These are phyloP conservation scores for Lucilia cuprina DNA, from an alignment of 1,140 invertebrate species.

Conservation along the genomic window DNA sequence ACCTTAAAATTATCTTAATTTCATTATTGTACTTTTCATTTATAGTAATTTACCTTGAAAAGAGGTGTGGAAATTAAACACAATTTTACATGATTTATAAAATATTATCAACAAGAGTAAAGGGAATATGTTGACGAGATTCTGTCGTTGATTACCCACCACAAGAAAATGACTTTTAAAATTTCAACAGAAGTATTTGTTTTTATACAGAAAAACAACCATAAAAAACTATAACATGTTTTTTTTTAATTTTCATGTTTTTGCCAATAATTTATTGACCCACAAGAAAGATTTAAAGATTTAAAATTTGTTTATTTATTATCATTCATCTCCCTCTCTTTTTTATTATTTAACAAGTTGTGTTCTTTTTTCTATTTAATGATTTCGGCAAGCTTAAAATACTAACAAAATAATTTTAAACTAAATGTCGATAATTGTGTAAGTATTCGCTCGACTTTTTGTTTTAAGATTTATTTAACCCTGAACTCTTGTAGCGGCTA, in stretches of 20 bases:
- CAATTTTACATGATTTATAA: too few relatives aligned
- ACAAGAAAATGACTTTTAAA: background rate
- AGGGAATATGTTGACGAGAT: too few relatives aligned
- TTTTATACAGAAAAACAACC: background rate
- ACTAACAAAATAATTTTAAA: background rate
- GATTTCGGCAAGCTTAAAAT: background rate
- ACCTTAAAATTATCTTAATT: background rate
- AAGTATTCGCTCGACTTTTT: too few relatives aligned
- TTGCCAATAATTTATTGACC: background rate
- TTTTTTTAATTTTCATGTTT: background rate
- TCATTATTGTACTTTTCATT: background rate
- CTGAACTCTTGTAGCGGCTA: background rate
- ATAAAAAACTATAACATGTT: background rate
- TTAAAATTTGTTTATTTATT: background rate
- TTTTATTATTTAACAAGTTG: too few relatives aligned
- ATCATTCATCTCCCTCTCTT: too few relatives aligned
- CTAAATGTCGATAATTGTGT: background rate
- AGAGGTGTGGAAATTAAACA: background rate
- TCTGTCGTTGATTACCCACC: too few relatives aligned
- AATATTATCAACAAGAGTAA: too few relatives aligned
- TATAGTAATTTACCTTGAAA: slow-evolving; percentile 6
- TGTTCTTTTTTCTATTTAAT: background rate
- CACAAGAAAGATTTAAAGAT: background rate
- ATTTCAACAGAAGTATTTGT: background rate
- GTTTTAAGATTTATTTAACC: background rate